A percentile compares a stretch with the other conserved stretches of the same genome.
Conservation (phyloP, 2,888 invertebrate species). For the Zaprionus obscuricornis region DNA sequence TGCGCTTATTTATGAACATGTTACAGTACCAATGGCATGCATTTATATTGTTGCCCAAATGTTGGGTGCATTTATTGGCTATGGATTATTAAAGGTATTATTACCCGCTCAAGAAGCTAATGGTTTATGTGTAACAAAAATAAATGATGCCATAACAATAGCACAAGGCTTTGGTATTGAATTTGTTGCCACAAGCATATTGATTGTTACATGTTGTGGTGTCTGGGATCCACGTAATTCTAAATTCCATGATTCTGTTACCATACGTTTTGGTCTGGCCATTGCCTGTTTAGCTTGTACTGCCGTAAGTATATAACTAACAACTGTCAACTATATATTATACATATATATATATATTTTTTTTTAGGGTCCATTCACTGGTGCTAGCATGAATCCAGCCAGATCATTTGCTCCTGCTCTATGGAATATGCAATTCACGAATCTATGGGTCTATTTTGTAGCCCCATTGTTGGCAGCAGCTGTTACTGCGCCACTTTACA, state of each 20-base stretch:
- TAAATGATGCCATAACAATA: slow-evolving; percentile 84
- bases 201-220: slow-evolving; percentile 88
- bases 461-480: slow-evolving; percentile 85
- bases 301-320: slow-evolving; percentile 84
- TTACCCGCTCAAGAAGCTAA: slow-evolving; percentile 82
- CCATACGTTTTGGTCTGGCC: slow-evolving; percentile 88
- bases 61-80: slow-evolving; percentile 88
- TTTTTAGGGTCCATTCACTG: slow-evolving; percentile 88
- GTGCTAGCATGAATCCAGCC: slow-evolving; percentile 88
- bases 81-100: slow-evolving; percentile 87
- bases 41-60: slow-evolving; percentile 88
- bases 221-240: slow-evolving; percentile 89
- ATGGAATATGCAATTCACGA: slow-evolving; percentile 87
- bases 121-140: slow-evolving; percentile 87
- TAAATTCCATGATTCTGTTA: slow-evolving; percentile 86
- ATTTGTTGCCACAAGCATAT: slow-evolving; percentile 86
- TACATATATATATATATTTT: slow-evolving; percentile 16
- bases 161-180: slow-evolving; percentile 87
- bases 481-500: slow-evolving; percentile 84
- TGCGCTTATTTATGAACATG: slow-evolving; percentile 84
- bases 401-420: slow-evolving; percentile 89
- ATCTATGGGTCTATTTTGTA: slow-evolving; percentile 90
- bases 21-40: slow-evolving; percentile 84
- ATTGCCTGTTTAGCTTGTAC: slow-evolving; percentile 87
- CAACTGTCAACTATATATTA: background rate